Conservation (phyloP, 2,888 invertebrate species). For the Campopleginae sp. region DNA sequence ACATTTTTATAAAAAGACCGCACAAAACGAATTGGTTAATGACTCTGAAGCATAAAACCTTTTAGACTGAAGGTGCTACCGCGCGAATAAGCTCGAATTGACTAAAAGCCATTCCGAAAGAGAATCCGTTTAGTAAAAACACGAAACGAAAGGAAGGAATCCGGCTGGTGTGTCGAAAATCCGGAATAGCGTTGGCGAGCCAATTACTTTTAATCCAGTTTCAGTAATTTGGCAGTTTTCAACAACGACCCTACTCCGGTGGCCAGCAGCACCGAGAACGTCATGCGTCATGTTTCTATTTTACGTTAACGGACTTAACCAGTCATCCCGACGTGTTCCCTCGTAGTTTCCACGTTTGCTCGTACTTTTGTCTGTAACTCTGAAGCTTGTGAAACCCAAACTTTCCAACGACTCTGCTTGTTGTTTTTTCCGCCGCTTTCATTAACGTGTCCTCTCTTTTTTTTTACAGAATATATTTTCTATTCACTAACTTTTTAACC, state of each 20-base stretch:
- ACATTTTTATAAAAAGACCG: not conserved
- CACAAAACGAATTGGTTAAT: not conserved
- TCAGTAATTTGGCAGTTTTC: constrained; percentile 33
- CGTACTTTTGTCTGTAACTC: constrained; percentile 10
- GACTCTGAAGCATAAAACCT: not conserved
- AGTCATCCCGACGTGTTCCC: constrained; percentile 26
- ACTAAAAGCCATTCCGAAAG: constrained; percentile 22
- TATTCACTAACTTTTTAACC: not conserved
- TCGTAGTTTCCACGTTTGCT: constrained; percentile 16
- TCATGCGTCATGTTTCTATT: constrained; percentile 30
- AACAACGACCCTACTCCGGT: constrained; percentile 9
- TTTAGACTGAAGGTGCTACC: not conserved
- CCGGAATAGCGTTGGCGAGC: constrained; percentile 23
- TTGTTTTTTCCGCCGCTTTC: not conserved
- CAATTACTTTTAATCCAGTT: constrained; percentile 49
- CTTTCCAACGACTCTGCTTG: not conserved
- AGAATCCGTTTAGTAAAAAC: constrained; percentile 36
- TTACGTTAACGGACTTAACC: constrained; percentile 31
- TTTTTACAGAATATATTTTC: not conserved
- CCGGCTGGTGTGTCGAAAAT: constrained; percentile 5
- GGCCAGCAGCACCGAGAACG: not conserved
- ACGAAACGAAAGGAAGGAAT: constrained; percentile 22
- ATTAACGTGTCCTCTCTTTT: not conserved
- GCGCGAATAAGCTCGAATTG: constrained; percentile 21
- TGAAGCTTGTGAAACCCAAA: constrained; percentile 20